Conservation (phyloP, 2,888 invertebrate genomes). For the Troides helena region DNA sequence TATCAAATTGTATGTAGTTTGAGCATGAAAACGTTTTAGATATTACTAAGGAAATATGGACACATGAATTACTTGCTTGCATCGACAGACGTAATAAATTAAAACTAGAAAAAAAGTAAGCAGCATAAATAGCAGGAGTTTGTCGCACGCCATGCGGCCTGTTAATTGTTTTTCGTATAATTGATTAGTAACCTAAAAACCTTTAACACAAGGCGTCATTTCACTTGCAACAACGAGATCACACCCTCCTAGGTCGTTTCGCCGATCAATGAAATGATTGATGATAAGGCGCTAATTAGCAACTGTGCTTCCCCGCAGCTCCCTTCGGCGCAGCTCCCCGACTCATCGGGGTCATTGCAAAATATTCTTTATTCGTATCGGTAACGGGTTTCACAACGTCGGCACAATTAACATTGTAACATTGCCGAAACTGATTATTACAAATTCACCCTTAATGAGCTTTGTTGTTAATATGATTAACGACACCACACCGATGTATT, state of each 20-base stretch:
- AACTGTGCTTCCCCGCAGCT: constrained; percentile 38
- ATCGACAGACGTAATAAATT: no score
- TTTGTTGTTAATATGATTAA: constrained; percentile 71
- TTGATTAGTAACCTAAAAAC: constrained; percentile 30
- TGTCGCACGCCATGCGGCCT: constrained; percentile 21
- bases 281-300: constrained; percentile 69
- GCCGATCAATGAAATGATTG: constrained; percentile 53
- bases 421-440: constrained; percentile 70
- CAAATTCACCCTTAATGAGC: constrained; percentile 73
- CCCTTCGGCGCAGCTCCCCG: constrained; percentile 45
- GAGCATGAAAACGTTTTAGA: no score
- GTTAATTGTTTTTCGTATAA: constrained; percentile 19
- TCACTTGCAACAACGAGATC: constrained; percentile 32
- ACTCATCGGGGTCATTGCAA: constrained; percentile 39
- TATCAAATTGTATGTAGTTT: no score
- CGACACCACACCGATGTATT: constrained; percentile 55
- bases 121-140: background rate
- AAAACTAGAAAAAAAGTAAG: no score
- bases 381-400: constrained; percentile 43
- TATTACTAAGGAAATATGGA: no score
- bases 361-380: constrained; percentile 45
- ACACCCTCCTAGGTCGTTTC: constrained; percentile 33
- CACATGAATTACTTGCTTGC: no score
- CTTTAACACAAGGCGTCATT: constrained; percentile 27
- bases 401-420: constrained; percentile 41